phyloP scores from a whole-genome alignment of 2,797 vertebrate genomes.

The Melanotaenia parkinsoni region DNA sequence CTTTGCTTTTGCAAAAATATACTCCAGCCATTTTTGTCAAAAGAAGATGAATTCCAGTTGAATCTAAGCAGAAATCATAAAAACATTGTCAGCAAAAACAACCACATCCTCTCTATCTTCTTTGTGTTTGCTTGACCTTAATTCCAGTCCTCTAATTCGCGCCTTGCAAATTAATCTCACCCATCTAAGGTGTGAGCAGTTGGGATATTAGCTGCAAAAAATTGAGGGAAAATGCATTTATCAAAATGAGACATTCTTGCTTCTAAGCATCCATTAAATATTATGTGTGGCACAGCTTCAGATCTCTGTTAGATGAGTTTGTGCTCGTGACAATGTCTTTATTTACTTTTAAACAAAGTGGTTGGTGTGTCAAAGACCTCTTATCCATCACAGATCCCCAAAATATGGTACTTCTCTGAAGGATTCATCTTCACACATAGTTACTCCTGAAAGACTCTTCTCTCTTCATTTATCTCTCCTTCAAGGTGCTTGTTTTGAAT shows the following conservation, averaged over 20 bases:
- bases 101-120: neutral
- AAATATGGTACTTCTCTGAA: neutral
- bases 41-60: neutral
- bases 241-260: neutral
- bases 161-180: neutral
- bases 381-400: neutral
- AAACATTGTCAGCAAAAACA: neutral
- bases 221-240: neutral
- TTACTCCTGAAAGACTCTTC: too few relatives aligned
- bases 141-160: neutral
- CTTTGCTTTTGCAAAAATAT: neutral
- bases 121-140: neutral
- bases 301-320: neutral
- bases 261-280: neutral
- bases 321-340: neutral
- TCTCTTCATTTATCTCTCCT: neutral
- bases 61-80: neutral
- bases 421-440: neutral
- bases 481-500: neutral
- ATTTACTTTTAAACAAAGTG: neutral
- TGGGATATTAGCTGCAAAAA: neutral
- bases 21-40: neutral
- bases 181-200: neutral
- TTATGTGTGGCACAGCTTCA: neutral
- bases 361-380: neutral